These are phyloP conservation scores for Cichladusa arquata DNA, from an alignment of 2,113 vertebrate species.

Conservation along the genomic window DNA sequence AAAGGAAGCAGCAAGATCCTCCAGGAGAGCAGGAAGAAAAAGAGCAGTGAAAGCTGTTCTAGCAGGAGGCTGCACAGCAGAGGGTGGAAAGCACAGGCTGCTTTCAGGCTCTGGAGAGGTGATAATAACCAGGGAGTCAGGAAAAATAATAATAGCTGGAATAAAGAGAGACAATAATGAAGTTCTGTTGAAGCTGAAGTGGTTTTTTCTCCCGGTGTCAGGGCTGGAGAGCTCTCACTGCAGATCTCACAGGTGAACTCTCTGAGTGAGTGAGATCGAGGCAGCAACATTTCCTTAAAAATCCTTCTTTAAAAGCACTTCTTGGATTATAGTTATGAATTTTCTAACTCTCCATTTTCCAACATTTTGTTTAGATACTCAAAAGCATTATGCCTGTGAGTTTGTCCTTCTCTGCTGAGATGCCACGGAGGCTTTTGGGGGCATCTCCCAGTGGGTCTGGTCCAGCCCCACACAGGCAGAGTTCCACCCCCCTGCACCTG, in stretches of 20 bases:
- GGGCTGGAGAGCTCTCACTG: not conserved
- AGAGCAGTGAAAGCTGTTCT: not conserved
- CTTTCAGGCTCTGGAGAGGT: not conserved
- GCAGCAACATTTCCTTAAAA: not conserved
- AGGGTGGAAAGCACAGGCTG: not conserved
- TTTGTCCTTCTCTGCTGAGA: not conserved
- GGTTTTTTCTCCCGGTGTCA: not conserved
- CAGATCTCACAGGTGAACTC: not conserved
- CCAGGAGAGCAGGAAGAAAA: not conserved
- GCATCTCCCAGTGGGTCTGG: not conserved
- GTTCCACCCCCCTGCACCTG: not conserved
- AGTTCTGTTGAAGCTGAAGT: not conserved
- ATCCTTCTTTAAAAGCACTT: not conserved
- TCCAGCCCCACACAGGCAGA: accelerated
- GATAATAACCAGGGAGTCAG: not conserved
- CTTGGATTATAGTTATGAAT: not conserved
- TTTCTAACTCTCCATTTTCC: not conserved
- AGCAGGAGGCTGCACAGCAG: not conserved
- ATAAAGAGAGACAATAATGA: not conserved
- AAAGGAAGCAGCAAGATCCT: not conserved
- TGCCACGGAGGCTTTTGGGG: accelerated
- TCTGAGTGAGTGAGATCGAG: not conserved
- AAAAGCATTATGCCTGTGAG: not conserved
- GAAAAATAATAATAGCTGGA: not conserved
- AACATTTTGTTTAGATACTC: not conserved